Evolutionary conservation across 2,113 vertebrate species (phyloP), one percentile per base, ranked within the genome.

Genomic region (Brachypodius melanocephalos): DNA sequence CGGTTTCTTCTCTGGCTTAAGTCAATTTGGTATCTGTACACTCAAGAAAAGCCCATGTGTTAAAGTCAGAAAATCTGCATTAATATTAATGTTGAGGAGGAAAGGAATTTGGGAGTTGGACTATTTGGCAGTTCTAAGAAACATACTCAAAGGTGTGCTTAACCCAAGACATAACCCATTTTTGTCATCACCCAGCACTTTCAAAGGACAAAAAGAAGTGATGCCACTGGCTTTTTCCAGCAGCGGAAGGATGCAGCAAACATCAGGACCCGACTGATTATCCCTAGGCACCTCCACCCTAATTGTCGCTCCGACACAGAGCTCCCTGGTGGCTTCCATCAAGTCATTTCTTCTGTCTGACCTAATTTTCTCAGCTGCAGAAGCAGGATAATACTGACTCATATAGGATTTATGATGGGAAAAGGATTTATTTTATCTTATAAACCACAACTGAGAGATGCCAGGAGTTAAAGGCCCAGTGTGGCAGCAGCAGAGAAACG

Each of bases 41-140:
- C 58, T 78, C 49, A 69, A 85, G 74, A 91, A 90, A 85, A 94
- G 29, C 34, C n/a, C 45, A 32, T 6, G 22, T 29, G 38, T 82
- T 94, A 77, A 95, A 95, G n/a, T 34, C 48, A 63, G 57, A 93
- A 96, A 96, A 92, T 26, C 78, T 83, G 51, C 59, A 89, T 93
- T 90, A 92, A 89, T 92, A 94, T 85, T 49, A 92, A 93, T 83
- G 77, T 40, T 43, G 26, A 95, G 65, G 20, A 88, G 80, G 48
- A 77, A 94, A 59, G 10, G 62, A 92, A 93, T 73, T 66, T 49
- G 66, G 80, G 80, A 92, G 63, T 28, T 34, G 61, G 43, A 77
- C 36, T 65, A 12, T 32, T 86, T 67, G 59, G 45, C 42, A 79
- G 26, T 42, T 75, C 65, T 63, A 93, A 78, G 52, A 89, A 81